Conservation (phyloP, 2,888 invertebrate species). For the Osedax frankpressi region DNA sequence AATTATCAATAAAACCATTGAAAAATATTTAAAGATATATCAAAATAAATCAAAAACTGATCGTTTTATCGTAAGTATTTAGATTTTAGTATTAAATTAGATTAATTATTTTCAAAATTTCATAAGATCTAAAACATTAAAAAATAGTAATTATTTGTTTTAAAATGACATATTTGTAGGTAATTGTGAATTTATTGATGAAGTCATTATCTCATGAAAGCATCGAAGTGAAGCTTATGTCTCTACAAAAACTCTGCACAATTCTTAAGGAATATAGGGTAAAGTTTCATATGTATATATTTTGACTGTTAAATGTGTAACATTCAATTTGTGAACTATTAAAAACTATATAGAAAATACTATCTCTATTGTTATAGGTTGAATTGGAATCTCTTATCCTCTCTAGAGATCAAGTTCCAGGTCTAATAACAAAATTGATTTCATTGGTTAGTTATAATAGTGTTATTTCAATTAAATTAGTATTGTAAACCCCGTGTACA, state of each 20-base stretch:
- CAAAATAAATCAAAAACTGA: background rate
- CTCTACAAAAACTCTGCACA: slow-evolving; percentile 57
- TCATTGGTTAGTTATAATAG: background rate
- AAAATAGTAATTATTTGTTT: too few relatives aligned
- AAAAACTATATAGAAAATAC: too few relatives aligned
- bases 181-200: background rate
- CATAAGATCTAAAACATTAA: too few relatives aligned
- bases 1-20: slow-evolving; percentile 50
- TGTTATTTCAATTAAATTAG: too few relatives aligned
- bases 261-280: slow-evolving; percentile 59
- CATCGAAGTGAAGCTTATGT: slow-evolving; percentile 63
- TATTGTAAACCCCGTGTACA: too few relatives aligned
- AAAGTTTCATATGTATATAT: too few relatives aligned
- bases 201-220: slow-evolving; percentile 56
- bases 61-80: background rate
- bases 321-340: too few relatives aligned
- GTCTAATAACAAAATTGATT: background rate
- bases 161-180: too few relatives aligned
- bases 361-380: too few relatives aligned
- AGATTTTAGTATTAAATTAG: too few relatives aligned
- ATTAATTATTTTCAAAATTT: too few relatives aligned
- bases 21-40: slow-evolving; percentile 27
- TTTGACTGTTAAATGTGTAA: too few relatives aligned
- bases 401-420: background rate
- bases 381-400: background rate